A percentile compares a stretch with the other conserved stretches of the same genome.
Conservation (phyloP, 1,140 invertebrate genomes). For the Bombus pyrosoma region DNA sequence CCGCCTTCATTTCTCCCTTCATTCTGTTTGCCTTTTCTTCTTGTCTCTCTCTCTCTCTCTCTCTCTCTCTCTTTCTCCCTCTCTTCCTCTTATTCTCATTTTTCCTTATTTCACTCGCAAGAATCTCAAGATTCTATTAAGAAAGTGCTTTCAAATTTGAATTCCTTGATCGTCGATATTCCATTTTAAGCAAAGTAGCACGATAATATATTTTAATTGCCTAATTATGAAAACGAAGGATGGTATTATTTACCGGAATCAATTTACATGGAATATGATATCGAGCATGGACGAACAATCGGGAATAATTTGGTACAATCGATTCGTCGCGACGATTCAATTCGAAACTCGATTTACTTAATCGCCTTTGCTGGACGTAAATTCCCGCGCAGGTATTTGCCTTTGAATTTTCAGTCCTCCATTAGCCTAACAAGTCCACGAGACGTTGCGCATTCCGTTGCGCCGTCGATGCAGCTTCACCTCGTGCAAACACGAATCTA, state of each 20-base stretch:
- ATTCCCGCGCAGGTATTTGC: constrained; percentile 17
- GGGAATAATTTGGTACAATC: not conserved
- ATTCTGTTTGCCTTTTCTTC: not conserved
- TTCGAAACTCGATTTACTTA: constrained; percentile 28
- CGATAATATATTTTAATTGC: no score
- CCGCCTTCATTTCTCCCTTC: no score
- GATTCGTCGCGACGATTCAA: not conserved
- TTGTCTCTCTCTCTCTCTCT: not conserved
- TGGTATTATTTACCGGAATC: not conserved
- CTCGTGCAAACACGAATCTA: constrained; percentile 30
- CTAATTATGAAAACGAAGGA: not conserved
- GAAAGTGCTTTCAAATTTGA: not conserved
- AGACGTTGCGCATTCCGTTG: constrained; percentile 1
- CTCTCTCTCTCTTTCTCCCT: not conserved
- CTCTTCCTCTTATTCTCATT: not conserved
- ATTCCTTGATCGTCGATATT: not conserved
- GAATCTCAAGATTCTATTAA: not conserved
- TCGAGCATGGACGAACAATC: not conserved
- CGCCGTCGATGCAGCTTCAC: not conserved
- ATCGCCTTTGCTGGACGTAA: not conserved
- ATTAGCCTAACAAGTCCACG: constrained; percentile 14
- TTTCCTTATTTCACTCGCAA: not conserved
- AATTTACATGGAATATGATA: not conserved
- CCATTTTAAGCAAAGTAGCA: not conserved
- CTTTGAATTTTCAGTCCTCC: constrained; percentile 31